Base-by-base conservation (phyloP, 2,113 vertebrate species). In the Eulemur macaco region DNA sequence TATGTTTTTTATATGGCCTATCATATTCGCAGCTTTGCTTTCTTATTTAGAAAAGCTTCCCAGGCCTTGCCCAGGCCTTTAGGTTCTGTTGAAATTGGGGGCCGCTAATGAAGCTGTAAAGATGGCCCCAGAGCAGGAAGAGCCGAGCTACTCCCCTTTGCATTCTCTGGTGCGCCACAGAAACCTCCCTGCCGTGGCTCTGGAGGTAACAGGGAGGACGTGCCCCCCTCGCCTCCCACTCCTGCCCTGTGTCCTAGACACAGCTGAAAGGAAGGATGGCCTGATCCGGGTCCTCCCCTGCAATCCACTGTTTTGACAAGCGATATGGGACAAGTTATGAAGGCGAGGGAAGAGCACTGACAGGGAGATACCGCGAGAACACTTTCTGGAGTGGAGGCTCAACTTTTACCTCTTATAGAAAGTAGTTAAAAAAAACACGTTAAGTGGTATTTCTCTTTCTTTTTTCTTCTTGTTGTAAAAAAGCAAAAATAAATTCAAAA, bases 191-290 rank as follows among this genome's bases (percentile, higher is more conserved):
- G 17, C 42, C 21, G 42, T 0, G 8, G 31, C 42, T 76, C 77
- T 56, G 0, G 2, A 92, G 54, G 47, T 94, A 45, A 90, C 69
- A 34, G 52, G 78, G 50, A 84, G 78, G 63, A 42, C 71, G 31
- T 42, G 31, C 74, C 54, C 50, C 78, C 56, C 50, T 86, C 42
- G 8, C 23, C 92, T 56, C 87, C 95, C 95, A 93, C 83, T 37
- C 78, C 56, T 58, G 81, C 83, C 80, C 88, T 83, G 31, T 56
- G 96, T 97, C 93, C 95, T 92, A 96, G 91, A 96, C 95, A 94
- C 93, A 97, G 97, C 94, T 97, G 93, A 95, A 94, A 96, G 97
- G 97, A 98, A 96, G 91, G 78, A 76, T 68, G 58, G 27, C 78
- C 81, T 76, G 52, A 92, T 84, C 95, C 91, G 68, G 58, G 81